Evolutionary conservation across 2,113 vertebrate genomes (phyloP).

Genomic region (Ovis aries): DNA sequence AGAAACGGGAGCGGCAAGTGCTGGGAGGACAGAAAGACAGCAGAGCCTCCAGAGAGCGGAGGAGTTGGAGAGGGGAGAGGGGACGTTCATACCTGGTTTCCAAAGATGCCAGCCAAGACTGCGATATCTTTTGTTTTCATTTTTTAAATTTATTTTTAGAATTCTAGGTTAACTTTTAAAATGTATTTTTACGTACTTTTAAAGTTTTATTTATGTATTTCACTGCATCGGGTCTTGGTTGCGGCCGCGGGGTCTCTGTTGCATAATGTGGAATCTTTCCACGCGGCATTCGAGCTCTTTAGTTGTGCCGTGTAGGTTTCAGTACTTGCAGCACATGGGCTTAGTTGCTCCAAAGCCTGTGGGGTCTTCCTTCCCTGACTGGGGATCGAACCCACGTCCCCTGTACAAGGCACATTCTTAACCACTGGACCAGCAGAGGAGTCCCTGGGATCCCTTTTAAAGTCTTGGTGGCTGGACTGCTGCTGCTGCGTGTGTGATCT

Average conservation of each 20-base stretch:
- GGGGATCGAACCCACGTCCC: background rate
- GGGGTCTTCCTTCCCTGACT: background rate
- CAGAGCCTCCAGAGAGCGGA: fast-evolving
- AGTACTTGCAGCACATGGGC: background rate
- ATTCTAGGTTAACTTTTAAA: background rate
- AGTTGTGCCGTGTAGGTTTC: background rate
- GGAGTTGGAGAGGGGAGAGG: fast-evolving
- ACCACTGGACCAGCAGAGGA: background rate
- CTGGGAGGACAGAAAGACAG: fast-evolving
- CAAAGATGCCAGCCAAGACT: background rate
- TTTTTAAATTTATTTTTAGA: background rate
- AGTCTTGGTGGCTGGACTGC: background rate
- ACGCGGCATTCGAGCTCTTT: background rate
- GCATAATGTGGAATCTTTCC: background rate
- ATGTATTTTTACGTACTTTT: background rate
- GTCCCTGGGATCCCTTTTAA: background rate
- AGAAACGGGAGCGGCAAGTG: fast-evolving
- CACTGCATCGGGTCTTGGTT: background rate
- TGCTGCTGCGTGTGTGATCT: fast-evolving
- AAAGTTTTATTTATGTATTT: too few species aligned
- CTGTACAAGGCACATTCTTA: background rate
- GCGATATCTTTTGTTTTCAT: background rate
- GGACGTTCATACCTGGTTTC: background rate
- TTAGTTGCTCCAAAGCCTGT: background rate
- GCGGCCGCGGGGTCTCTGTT: background rate